phyloP scores from a whole-genome alignment of 2,113 vertebrate genomes.

The Ranitomeya variabilis region DNA sequence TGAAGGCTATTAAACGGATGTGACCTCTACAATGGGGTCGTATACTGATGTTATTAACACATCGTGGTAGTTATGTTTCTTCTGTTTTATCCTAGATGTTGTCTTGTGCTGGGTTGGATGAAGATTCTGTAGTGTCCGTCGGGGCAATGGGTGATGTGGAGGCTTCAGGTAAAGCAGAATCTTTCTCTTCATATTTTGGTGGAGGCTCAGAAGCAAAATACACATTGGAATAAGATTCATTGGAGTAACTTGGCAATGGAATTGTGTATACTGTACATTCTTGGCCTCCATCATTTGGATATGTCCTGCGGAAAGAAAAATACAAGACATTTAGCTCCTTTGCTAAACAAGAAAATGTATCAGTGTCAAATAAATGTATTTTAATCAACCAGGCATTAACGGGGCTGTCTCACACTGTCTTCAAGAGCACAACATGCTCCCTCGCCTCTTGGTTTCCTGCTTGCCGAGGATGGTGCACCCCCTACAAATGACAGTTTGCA shows the following conservation, averaged over 20 bases:
- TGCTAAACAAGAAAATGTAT: neutral
- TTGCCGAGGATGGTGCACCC: too few relatives aligned
- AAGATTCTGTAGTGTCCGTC: neutral
- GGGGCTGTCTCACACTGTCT: too few relatives aligned
- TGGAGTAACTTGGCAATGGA: constrained; percentile 63
- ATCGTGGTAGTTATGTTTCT: neutral
- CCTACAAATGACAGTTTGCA: too few relatives aligned
- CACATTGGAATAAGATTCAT: constrained; percentile 55
- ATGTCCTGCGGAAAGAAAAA: constrained; percentile 62
- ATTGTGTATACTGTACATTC: constrained; percentile 66
- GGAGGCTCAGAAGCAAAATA: constrained; percentile 65
- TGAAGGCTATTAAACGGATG: neutral
- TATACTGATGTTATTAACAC: neutral
- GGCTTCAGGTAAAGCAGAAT: constrained; percentile 16
- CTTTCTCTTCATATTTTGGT: constrained; percentile 74
- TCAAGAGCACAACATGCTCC: too few relatives aligned
- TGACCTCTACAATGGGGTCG: neutral
- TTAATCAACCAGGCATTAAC: too few relatives aligned
- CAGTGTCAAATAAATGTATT: neutral
- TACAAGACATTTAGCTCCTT: neutral
- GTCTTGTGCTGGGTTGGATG: neutral
- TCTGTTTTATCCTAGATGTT: neutral
- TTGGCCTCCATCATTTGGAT: constrained; percentile 60
- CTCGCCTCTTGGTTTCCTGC: too few relatives aligned
- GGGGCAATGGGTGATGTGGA: neutral